These are phyloP conservation scores for Epicauta chinensis DNA, from an alignment of 1,140 invertebrate species.

Conservation along the genomic window DNA sequence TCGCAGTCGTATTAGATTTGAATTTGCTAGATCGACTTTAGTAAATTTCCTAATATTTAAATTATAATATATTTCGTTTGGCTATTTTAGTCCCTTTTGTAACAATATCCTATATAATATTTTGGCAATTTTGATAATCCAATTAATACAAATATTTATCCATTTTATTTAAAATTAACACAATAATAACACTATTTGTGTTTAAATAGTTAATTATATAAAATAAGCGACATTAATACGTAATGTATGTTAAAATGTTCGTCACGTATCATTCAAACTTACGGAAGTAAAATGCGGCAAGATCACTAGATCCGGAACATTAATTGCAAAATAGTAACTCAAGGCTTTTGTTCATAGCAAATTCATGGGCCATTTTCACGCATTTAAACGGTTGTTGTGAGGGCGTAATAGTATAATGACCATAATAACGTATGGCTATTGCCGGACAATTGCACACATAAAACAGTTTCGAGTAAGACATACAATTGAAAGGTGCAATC, in stretches of 20 bases:
- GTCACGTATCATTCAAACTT: background rate
- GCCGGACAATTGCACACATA: constrained; percentile 32
- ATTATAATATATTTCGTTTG: too few relatives aligned
- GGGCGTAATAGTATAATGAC: constrained; percentile 42
- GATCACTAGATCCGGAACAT: constrained; percentile 19
- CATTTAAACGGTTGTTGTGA: constrained; percentile 36
- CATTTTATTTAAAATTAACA: background rate
- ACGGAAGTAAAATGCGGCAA: constrained; percentile 18
- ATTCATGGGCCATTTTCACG: constrained; percentile 37
- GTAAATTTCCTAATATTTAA: too few relatives aligned
- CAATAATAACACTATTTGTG: background rate
- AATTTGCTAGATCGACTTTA: too few relatives aligned
- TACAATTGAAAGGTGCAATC: constrained; percentile 29
- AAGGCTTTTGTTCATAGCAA: constrained; percentile 31
- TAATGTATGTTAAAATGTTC: constrained; percentile 6
- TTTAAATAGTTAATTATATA: background rate
- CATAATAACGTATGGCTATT: constrained; percentile 39
- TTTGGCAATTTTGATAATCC: background rate
- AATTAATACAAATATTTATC: background rate
- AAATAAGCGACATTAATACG: constrained; percentile 1
- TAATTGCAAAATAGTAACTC: constrained; percentile 23
- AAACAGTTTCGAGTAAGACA: constrained; percentile 32
- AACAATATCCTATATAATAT: too few relatives aligned
- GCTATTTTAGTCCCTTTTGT: too few relatives aligned
- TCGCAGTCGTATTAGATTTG: too few relatives aligned